phyloP scores from a whole-genome alignment of 2,888 invertebrate genomes.

The Clivina fossor region DNA sequence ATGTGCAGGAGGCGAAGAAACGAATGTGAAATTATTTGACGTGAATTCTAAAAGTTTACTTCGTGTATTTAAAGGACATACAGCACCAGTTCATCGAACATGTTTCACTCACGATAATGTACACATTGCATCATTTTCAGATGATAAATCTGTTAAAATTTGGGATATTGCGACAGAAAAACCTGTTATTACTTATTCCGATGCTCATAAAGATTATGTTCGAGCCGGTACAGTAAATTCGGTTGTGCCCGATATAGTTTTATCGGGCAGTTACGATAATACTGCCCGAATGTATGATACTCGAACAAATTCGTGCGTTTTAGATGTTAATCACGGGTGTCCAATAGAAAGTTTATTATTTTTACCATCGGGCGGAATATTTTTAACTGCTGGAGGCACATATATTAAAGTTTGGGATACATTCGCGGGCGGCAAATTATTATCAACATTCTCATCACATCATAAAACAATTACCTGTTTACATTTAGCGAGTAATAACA shows the following conservation, averaged over 20 bases:
- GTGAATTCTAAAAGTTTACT: slow-evolving; percentile 78
- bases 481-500: slow-evolving; percentile 77
- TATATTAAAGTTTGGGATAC: slow-evolving; percentile 94
- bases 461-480: slow-evolving; percentile 94
- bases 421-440: slow-evolving; percentile 79
- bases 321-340: slow-evolving; percentile 81
- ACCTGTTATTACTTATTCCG: slow-evolving; percentile 64
- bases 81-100: slow-evolving; percentile 76
- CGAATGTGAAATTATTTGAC: slow-evolving; percentile 85
- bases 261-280: slow-evolving; percentile 90
- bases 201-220: slow-evolving; percentile 80
- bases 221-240: slow-evolving; percentile 81
- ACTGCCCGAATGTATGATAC: slow-evolving; percentile 86
- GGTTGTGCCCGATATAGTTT: slow-evolving; percentile 70
- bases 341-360: slow-evolving; percentile 89
- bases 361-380: slow-evolving; percentile 85
- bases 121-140: slow-evolving; percentile 84
- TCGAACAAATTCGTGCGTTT: slow-evolving; percentile 67
- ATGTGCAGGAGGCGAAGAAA: slow-evolving; percentile 89
- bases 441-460: slow-evolving; percentile 86
- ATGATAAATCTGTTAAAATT: slow-evolving; percentile 83
- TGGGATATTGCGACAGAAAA: slow-evolving; percentile 91
- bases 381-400: slow-evolving; percentile 89
- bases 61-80: slow-evolving; percentile 83
- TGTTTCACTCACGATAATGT: slow-evolving; percentile 78